Conservation (phyloP, 2,888 invertebrate species). For the Lycia hirtaria region DNA sequence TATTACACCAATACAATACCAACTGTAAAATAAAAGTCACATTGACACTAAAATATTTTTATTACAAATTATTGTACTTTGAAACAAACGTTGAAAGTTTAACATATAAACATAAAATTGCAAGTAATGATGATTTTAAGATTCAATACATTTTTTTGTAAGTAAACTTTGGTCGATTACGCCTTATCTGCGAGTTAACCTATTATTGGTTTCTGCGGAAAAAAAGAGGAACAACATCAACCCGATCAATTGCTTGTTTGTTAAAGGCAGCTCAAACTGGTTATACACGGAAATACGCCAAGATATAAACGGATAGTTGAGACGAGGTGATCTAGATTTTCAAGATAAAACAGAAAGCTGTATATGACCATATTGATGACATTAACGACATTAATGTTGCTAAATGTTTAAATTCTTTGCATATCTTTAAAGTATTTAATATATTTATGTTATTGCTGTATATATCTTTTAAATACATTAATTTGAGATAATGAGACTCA, state of each 20-base stretch:
- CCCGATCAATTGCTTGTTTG: slow-evolving; percentile 22
- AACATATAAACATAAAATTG: background rate
- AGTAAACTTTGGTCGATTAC: slow-evolving; percentile 1
- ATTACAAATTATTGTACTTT: background rate
- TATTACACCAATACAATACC: too few species aligned
- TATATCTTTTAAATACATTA: background rate
- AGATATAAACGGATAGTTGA: slow-evolving; percentile 7
- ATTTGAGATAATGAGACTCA: background rate
- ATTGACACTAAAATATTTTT: background rate
- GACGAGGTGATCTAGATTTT: slow-evolving; percentile 9
- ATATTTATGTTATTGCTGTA: background rate
- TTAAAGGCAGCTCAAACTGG: slow-evolving; percentile 14
- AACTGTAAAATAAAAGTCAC: background rate
- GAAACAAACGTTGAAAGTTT: background rate
- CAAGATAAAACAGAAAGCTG: background rate
- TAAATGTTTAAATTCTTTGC: background rate
- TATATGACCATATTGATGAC: background rate
- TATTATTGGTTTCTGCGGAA: slow-evolving; percentile 17
- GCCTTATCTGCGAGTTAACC: slow-evolving; percentile 1
- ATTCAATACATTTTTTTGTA: background rate
- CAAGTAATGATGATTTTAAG: background rate
- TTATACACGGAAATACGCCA: slow-evolving; percentile 16
- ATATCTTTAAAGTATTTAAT: background rate
- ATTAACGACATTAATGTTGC: background rate
- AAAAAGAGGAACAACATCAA: slow-evolving; percentile 19